Percentiles rank a stretch among this genome's conserved stretches.
Conservation (phyloP, 2,888 invertebrate species). For the Ypsolopha sequella region DNA sequence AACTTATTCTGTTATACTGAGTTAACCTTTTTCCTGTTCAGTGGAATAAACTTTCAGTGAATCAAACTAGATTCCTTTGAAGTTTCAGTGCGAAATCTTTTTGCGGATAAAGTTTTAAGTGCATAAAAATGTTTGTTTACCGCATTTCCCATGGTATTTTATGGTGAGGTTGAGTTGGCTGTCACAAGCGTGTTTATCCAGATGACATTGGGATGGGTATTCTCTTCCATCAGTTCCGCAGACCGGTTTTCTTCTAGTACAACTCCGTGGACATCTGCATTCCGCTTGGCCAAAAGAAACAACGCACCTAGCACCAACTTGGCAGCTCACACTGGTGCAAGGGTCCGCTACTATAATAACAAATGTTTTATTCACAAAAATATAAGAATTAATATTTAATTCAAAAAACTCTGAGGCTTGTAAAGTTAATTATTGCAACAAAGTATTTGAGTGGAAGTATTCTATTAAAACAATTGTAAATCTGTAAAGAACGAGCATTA, state of each 20-base stretch:
- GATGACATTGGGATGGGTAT: slow-evolving; percentile 88
- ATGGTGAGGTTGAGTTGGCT: slow-evolving; percentile 81
- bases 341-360: slow-evolving; percentile 77
- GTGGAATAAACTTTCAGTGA: not conserved
- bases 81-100: not conserved
- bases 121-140: slow-evolving; percentile 62
- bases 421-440: not conserved
- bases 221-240: slow-evolving; percentile 91
- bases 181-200: slow-evolving; percentile 84
- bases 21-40: too few relatives aligned
- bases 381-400: too few relatives aligned
- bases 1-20: too few relatives aligned
- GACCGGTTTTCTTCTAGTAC: slow-evolving; percentile 82
- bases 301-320: slow-evolving; percentile 77
- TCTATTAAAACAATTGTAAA: not conserved
- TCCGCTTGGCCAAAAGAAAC: slow-evolving; percentile 76
- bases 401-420: not conserved
- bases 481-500: not conserved
- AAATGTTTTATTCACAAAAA: not conserved
- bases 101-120: not conserved
- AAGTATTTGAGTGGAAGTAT: not conserved
- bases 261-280: slow-evolving; percentile 69
- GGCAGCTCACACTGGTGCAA: slow-evolving; percentile 77
- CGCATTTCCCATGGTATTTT: slow-evolving; percentile 88
- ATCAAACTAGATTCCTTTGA: not conserved